Conservation (phyloP, 2,797 vertebrate genomes). For the Acipenser transmontanus region DNA sequence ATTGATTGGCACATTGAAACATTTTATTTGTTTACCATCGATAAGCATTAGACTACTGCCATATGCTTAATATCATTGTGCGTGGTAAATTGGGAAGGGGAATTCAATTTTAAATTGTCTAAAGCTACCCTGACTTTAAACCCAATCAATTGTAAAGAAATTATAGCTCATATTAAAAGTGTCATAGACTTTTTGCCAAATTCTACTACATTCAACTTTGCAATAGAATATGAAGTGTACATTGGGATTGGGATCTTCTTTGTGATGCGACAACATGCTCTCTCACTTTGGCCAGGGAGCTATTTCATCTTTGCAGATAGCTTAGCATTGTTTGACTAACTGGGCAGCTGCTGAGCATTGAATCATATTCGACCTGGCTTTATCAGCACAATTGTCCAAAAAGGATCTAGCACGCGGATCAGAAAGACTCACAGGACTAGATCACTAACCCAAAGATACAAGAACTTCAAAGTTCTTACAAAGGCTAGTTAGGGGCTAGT, state of each 20-base stretch:
- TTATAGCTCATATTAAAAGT: constrained; percentile 18
- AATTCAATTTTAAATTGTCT: constrained; percentile 19
- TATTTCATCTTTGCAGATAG: neutral
- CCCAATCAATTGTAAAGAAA: constrained; percentile 32
- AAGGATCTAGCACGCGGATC: constrained; percentile 1
- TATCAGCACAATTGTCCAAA: too few relatives aligned
- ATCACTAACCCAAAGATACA: too few relatives aligned
- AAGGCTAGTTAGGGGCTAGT: too few relatives aligned
- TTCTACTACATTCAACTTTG: neutral
- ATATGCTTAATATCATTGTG: too few relatives aligned
- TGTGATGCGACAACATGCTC: constrained; percentile 16
- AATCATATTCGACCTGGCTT: too few relatives aligned
- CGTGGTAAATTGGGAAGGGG: constrained; percentile 17
- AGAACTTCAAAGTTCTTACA: too few relatives aligned
- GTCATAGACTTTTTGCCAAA: neutral
- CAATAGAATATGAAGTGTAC: constrained; percentile 26
- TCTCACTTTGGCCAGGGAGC: neutral
- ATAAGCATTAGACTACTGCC: too few relatives aligned
- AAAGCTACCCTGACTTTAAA: constrained; percentile 29
- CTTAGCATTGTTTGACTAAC: neutral
- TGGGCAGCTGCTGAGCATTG: too few relatives aligned
- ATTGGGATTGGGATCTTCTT: constrained; percentile 33
- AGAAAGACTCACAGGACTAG: neutral
- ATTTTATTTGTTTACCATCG: too few relatives aligned
- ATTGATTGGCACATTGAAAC: too few relatives aligned